Percentiles rank a stretch among this genome's conserved stretches.
Conservation (phyloP, 2,888 invertebrate genomes). For the Diplazon laetatorius region DNA sequence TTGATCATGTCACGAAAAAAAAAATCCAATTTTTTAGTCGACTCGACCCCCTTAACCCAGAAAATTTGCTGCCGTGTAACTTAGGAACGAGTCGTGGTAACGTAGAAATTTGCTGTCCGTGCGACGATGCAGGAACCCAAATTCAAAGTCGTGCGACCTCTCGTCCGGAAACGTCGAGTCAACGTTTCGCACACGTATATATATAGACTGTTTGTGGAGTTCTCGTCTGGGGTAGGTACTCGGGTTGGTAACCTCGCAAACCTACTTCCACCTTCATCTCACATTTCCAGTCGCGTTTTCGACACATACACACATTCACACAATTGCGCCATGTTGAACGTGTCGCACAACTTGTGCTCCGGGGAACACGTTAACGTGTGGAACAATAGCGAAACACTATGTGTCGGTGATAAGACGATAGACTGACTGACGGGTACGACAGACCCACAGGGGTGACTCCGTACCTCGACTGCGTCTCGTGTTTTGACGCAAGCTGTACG, state of each 20-base stretch:
- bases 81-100: too few species aligned
- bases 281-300: constrained; percentile 47
- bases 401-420: constrained; percentile 58
- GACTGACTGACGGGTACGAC: constrained; percentile 61
- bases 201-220: constrained; percentile 47
- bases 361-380: constrained; percentile 44
- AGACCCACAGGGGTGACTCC: constrained; percentile 16
- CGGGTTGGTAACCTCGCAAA: neutral
- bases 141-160: constrained; percentile 60
- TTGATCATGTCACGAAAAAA: too few species aligned
- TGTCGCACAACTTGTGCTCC: constrained; percentile 50
- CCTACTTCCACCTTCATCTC: neutral
- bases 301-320: constrained; percentile 16
- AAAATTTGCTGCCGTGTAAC: too few species aligned
- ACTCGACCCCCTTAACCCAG: too few species aligned
- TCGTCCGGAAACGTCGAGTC: constrained; percentile 54
- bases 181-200: constrained; percentile 43
- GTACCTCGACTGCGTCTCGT: constrained; percentile 8
- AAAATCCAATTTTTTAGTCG: too few species aligned
- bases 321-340: constrained; percentile 27
- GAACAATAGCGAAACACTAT: constrained; percentile 58
- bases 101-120: too few species aligned
- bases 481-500: constrained; percentile 16
- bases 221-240: neutral
- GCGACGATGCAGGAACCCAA: neutral